Evolutionary conservation across 2,113 vertebrate species (phyloP), one percentile per base, ranked within the genome.

Genomic region (Microtus oregoni): DNA sequence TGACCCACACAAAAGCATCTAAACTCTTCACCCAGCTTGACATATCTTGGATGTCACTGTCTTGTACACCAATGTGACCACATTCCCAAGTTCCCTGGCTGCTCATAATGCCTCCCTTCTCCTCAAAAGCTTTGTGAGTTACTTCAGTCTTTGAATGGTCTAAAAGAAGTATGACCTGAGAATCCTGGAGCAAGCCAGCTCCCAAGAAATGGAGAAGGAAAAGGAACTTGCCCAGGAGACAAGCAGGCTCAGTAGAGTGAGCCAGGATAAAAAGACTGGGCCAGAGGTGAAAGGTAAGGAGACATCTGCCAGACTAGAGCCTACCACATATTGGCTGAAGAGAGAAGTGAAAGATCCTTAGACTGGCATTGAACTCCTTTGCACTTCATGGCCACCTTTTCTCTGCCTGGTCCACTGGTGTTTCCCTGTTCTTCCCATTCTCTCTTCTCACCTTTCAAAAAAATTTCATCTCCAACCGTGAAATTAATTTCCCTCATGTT

Each of bases 131-230:
- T 99, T 99, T 41, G 99, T 98, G 96, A 99, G 99, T 98, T 99
- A 99, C 98, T 99, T 99, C 98, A 99, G 99, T 97, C 99, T 99
- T 98, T 99, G 99, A 32, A 98, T 99, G 89, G 99, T 99, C 99
- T 99, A 99, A 99, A 99, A 99, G 98, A 99, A 99, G 99, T 99
- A 99, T 95, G 99, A 99, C 98, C 97, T 99, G 98, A 99, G 99
- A 76, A 99, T 99, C 97, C 98, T 99, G 98, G 99, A 99, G 98
- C 99, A 99, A 96, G 99, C 99, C 90, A 98, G 97, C 81, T 97
- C 97, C 95, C 95, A 97, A 17, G 97, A 90, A 96, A 92, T 10
- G 41, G 89, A 97, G 79, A 35, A 83, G 58, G 70, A 81, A n/a
- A 5, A 89, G 86, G 83, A 67, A 86, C 83, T 13, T 4, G 32